phyloP scores from a whole-genome alignment of 2,888 invertebrate genomes.

The Microplitis manilae region DNA sequence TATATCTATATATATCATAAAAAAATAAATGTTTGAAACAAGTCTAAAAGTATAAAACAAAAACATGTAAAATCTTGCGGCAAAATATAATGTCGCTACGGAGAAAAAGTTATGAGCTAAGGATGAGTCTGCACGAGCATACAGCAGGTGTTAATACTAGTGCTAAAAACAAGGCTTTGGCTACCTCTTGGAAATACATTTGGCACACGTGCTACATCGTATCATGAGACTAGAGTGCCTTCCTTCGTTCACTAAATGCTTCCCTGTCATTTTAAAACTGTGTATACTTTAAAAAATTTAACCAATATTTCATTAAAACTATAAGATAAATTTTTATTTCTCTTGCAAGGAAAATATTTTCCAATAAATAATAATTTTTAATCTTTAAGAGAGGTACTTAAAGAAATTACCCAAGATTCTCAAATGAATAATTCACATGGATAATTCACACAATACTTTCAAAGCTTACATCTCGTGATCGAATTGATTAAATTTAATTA shows the following conservation, averaged over 20 bases:
- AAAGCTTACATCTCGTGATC: no score
- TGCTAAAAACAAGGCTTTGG: conserved; percentile 47
- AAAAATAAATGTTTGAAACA: background rate
- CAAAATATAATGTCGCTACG: background rate
- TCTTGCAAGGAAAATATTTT: no score
- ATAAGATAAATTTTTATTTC: background rate
- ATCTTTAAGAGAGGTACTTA: no score
- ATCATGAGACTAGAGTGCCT: conserved; percentile 17
- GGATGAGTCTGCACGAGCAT: conserved; percentile 40
- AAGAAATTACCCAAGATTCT: no score
- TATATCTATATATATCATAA: no score
- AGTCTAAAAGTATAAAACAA: background rate
- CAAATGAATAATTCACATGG: no score
- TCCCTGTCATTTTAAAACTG: background rate
- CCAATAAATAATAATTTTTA: no score
- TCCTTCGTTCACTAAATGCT: background rate
- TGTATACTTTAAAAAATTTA: conserved; percentile 57
- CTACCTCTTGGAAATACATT: conserved; percentile 43
- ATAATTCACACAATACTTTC: no score
- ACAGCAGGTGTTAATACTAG: conserved; percentile 59
- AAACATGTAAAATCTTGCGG: background rate
- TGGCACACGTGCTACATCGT: conserved; percentile 45
- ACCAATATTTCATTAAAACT: conserved; percentile 51
- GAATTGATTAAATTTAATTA: no score
- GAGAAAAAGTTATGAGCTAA: conserved; percentile 20